These are phyloP conservation scores for Acanthoscelides obtectus DNA, from an alignment of 2,888 invertebrate genomes.

Conservation along the genomic window DNA sequence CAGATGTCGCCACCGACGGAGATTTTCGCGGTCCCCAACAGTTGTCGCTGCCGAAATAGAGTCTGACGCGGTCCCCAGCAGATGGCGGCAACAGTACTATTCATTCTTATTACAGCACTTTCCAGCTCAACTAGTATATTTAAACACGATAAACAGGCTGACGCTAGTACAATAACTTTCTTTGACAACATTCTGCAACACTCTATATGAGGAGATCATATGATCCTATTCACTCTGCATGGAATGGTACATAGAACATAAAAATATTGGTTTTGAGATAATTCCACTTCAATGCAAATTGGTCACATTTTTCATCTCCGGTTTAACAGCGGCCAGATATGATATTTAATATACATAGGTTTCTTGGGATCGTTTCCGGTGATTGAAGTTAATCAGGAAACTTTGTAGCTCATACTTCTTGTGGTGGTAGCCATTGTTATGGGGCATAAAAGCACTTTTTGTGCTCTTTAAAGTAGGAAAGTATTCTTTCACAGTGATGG, in stretches of 20 bases:
- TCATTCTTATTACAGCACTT: no score
- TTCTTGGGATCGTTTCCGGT: background rate
- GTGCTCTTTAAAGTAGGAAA: background rate
- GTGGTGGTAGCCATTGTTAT: background rate
- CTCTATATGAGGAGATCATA: no score
- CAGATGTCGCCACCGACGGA: no score
- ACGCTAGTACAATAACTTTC: no score
- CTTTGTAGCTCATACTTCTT: background rate
- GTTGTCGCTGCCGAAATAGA: no score
- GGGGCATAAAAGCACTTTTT: background rate
- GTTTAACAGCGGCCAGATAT: background rate
- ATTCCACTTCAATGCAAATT: background rate
- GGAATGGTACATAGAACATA: background rate
- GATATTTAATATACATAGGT: background rate
- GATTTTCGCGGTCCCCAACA: no score
- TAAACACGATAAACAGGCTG: no score
- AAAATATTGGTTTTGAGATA: background rate
- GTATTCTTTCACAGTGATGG: background rate
- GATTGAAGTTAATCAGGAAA: background rate
- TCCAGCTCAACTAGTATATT: no score
- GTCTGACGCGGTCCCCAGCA: no score
- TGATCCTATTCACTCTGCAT: background rate
- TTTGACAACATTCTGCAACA: no score
- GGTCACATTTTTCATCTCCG: background rate
- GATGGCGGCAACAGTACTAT: no score